Conservation (phyloP, 2,113 vertebrate genomes). For the Todiramphus chloris region DNA sequence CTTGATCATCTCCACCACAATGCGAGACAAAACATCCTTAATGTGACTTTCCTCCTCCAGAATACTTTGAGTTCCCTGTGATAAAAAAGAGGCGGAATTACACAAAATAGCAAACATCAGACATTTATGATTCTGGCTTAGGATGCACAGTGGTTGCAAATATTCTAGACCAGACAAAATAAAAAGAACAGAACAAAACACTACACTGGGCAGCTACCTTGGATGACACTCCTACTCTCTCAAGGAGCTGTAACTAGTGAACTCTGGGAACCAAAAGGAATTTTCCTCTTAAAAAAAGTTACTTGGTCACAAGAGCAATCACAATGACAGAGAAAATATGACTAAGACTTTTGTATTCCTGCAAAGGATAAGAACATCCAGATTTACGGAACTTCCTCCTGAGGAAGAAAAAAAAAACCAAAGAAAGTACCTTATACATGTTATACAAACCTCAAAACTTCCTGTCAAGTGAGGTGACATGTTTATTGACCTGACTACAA, state of each 20-base stretch:
- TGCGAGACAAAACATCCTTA: constrained; percentile 93
- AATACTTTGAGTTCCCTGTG: constrained; percentile 88
- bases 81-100: not conserved
- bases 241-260: not conserved
- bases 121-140: not conserved
- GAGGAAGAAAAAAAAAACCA: not conserved
- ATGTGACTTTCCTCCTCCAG: constrained; percentile 95
- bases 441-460: not conserved
- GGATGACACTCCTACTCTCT: not conserved
- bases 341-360: not conserved
- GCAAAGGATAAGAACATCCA: not conserved
- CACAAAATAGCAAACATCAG: not conserved
- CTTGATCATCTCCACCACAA: constrained; percentile 97
- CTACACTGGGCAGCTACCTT: not conserved
- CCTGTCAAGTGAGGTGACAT: not conserved
- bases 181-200: not conserved
- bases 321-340: fast-evolving
- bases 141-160: not conserved
- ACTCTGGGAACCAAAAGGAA: not conserved
- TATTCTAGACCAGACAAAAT: not conserved
- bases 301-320: not conserved
- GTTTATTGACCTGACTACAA: not conserved
- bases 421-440: not conserved
- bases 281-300: not conserved
- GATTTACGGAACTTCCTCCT: not conserved